Conservation (phyloP, 1,140 invertebrate genomes). For the Reticulitermes speratus region DNA sequence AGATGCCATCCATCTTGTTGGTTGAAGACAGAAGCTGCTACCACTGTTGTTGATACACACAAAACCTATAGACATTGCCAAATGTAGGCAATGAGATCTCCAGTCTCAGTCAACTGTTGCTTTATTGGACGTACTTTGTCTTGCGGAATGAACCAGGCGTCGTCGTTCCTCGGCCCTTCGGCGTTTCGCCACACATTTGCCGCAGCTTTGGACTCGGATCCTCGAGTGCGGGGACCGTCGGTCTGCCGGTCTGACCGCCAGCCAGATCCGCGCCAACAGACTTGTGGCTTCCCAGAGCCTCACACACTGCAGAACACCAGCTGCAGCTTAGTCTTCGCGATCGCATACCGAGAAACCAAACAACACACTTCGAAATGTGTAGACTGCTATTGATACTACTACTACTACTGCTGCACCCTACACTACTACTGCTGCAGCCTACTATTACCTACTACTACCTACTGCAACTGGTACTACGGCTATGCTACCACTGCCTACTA, state of each 20-base stretch:
- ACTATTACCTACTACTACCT: too few relatives aligned
- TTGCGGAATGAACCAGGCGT: neutral
- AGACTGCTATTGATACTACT: too few relatives aligned
- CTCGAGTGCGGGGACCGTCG: neutral
- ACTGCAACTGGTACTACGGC: too few relatives aligned
- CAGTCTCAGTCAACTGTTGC: too few relatives aligned
- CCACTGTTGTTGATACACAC: neutral
- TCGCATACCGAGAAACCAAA: too few relatives aligned
- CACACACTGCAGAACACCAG: neutral
- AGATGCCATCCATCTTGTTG: neutral
- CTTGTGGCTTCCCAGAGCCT: neutral
- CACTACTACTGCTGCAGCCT: too few relatives aligned
- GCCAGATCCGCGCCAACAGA: neutral
- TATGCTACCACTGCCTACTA: too few relatives aligned
- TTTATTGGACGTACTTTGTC: neutral
- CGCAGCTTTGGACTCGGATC: neutral
- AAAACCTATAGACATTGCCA: neutral
- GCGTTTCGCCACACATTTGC: neutral
- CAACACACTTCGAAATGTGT: too few relatives aligned
- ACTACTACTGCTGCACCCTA: too few relatives aligned
- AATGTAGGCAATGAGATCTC: neutral
- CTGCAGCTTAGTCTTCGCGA: neutral
- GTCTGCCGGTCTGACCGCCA: neutral
- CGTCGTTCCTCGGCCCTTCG: neutral
- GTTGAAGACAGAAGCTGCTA: neutral